These are phyloP conservation scores for Garra rufa DNA, from an alignment of 2,113 vertebrate species.

Conservation along the genomic window DNA sequence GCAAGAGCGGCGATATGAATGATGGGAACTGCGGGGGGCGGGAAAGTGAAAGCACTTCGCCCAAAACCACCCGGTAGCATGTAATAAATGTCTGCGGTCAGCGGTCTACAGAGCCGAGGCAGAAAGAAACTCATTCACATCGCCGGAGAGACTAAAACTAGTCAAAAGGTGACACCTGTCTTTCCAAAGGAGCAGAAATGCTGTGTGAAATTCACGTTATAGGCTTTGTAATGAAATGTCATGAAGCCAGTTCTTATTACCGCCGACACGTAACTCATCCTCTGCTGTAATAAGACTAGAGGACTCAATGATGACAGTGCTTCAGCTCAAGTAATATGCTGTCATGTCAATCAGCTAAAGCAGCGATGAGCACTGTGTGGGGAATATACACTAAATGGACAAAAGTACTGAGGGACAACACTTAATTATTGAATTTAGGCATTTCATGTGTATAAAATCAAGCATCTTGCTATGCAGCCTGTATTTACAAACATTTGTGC, in stretches of 20 bases:
- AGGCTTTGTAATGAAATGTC: conserved; percentile 38
- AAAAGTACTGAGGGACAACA: not conserved
- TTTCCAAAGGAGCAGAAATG: not conserved
- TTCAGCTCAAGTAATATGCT: conserved; percentile 35
- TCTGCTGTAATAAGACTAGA: conserved; percentile 25
- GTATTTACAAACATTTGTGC: too few species aligned
- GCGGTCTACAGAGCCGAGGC: conserved; percentile 13
- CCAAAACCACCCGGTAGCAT: conserved; percentile 30
- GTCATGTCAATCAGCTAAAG: conserved; percentile 35
- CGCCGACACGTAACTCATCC: conserved; percentile 17
- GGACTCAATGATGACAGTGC: conserved; percentile 31
- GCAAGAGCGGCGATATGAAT: conserved; percentile 63
- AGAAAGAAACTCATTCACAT: conserved; percentile 26
- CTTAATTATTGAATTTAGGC: not conserved
- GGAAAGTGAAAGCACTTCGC: conserved; percentile 39
- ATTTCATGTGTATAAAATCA: not conserved
- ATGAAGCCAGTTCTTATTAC: conserved; percentile 41
- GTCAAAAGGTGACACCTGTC: conserved; percentile 3
- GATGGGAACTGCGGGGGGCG: conserved; percentile 57
- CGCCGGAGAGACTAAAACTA: conserved; percentile 1
- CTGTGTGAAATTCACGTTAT: not conserved
- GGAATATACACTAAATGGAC: not conserved
- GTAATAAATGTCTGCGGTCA: conserved; percentile 31
- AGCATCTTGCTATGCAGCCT: too few species aligned
- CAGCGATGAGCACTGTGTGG: not conserved